Conservation (phyloP, 2,797 vertebrate species). For the Philypnodon macrostomus region DNA sequence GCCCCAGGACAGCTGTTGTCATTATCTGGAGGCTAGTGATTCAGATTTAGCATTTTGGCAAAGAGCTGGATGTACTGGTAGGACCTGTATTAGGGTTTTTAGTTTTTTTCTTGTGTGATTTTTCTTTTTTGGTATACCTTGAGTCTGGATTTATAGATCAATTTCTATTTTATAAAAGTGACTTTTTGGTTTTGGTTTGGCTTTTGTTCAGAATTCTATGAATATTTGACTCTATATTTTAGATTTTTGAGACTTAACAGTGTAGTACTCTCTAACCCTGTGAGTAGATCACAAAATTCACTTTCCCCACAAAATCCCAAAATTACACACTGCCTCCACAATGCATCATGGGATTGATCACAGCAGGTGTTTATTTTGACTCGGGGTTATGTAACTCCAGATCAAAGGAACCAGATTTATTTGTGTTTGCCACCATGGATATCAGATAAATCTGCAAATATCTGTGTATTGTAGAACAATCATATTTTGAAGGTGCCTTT, state of each 20-base stretch:
- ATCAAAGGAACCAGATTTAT: neutral
- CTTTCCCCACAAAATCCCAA: neutral
- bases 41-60: conserved; percentile 43
- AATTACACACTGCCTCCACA: neutral
- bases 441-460: neutral
- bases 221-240: too few relatives aligned
- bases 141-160: too few relatives aligned
- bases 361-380: conserved; percentile 9
- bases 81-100: too few relatives aligned
- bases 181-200: too few relatives aligned
- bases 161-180: too few relatives aligned
- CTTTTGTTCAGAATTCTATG: too few relatives aligned
- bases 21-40: conserved; percentile 46
- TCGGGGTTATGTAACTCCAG: conserved; percentile 5
- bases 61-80: conserved; percentile 19
- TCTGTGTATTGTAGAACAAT: neutral
- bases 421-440: conserved; percentile 3
- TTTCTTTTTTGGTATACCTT: too few relatives aligned
- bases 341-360: neutral
- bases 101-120: neutral
- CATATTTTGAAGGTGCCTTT: too few relatives aligned
- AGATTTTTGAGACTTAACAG: too few relatives aligned
- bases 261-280: too few relatives aligned
- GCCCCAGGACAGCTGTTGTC: conserved; percentile 66
- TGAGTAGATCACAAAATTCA: neutral